phyloP scores from a whole-genome alignment of 1,140 invertebrate species.

The Uloborus diversus region DNA sequence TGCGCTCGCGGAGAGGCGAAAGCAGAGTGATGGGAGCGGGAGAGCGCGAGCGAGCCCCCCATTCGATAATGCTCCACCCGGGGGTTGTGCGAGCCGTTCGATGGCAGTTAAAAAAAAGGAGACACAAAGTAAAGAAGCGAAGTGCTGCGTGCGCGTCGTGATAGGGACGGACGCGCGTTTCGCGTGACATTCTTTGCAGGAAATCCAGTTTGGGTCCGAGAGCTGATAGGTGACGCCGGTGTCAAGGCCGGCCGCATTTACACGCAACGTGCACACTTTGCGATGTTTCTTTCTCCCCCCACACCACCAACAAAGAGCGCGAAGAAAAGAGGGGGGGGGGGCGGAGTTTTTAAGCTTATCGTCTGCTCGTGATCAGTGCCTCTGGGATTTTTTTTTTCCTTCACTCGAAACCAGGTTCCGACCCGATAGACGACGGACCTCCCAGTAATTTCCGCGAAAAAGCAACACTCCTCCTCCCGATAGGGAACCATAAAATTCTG shows the following conservation, averaged over 20 bases:
- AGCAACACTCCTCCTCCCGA: neutral
- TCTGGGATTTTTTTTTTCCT: constrained; percentile 34
- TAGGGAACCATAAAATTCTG: too few relatives aligned
- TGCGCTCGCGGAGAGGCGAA: too few relatives aligned
- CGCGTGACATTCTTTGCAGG: constrained; percentile 53
- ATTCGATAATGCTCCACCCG: too few relatives aligned
- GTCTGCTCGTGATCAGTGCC: constrained; percentile 49
- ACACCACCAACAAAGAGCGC: constrained; percentile 15
- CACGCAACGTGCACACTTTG: constrained; percentile 51
- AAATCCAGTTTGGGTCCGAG: constrained; percentile 43
- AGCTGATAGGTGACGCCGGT: constrained; percentile 45
- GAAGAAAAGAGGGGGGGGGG: neutral
- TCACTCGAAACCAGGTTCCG: constrained; percentile 23
- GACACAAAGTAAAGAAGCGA: constrained; percentile 33
- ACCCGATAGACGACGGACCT: neutral
- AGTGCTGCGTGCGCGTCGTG: constrained; percentile 30
- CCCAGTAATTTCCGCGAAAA: neutral
- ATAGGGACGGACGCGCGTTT: constrained; percentile 60
- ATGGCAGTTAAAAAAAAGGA: neutral
- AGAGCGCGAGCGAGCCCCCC: too few relatives aligned
- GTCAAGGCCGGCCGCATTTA: constrained; percentile 51
- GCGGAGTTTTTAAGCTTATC: constrained; percentile 8
- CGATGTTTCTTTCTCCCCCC: constrained; percentile 4
- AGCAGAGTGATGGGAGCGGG: too few relatives aligned
- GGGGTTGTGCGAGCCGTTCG: neutral